Conservation (phyloP, 2,797 vertebrate genomes). For the Coluber constrictor region DNA sequence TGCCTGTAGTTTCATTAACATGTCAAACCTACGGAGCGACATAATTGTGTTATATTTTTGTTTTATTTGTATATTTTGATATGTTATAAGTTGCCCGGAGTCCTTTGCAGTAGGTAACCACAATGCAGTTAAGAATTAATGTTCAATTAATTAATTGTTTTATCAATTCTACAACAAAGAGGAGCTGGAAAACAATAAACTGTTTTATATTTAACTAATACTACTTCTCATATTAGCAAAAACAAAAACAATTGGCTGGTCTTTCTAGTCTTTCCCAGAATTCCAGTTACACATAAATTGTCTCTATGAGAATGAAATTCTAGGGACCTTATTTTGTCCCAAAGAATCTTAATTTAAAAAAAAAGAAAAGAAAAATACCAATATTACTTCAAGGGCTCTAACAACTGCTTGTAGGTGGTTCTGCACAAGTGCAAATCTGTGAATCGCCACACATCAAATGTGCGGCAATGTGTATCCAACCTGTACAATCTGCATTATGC, state of each 20-base stretch:
- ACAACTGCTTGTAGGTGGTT: background rate
- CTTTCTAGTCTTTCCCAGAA: background rate
- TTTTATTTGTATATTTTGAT: background rate
- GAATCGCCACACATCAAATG: background rate
- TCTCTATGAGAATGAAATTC: background rate
- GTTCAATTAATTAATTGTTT: background rate
- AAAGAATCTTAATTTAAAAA: background rate
- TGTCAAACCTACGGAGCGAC: background rate
- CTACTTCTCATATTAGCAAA: background rate
- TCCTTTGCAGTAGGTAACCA: background rate
- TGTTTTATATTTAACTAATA: background rate
- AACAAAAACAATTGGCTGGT: background rate
- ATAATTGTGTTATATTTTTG: background rate
- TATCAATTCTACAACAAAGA: background rate
- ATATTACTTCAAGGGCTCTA: background rate
- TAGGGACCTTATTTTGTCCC: background rate
- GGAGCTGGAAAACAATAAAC: background rate
- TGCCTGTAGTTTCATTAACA: background rate
- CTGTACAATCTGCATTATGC: conserved; percentile 14
- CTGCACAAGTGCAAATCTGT: background rate
- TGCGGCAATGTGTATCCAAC: background rate
- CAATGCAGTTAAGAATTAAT: background rate
- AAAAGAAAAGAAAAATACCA: background rate
- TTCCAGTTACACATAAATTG: background rate
- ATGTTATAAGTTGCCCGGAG: background rate